These are phyloP conservation scores for Cecropterus lyciades DNA, from an alignment of 1,140 invertebrate genomes.

Conservation along the genomic window DNA sequence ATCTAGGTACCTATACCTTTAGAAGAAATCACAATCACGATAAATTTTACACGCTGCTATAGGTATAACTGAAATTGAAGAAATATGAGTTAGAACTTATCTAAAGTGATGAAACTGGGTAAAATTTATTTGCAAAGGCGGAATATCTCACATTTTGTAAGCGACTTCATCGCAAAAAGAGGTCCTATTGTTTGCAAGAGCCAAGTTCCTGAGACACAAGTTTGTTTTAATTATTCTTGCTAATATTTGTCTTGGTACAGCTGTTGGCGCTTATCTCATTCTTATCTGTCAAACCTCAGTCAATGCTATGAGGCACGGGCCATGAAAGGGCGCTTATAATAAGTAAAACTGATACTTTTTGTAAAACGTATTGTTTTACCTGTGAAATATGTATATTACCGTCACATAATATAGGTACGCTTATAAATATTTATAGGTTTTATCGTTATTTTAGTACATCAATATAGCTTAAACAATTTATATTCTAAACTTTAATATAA, in stretches of 20 bases:
- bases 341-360: not conserved
- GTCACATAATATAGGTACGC: not conserved
- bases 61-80: not conserved
- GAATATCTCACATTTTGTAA: conserved; percentile 11
- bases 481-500: no score
- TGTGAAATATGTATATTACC: not conserved
- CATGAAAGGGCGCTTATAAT: conserved; percentile 40
- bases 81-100: not conserved
- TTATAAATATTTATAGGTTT: no score
- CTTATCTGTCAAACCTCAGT: conserved; percentile 83
- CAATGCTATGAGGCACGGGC: conserved; percentile 77
- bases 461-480: no score
- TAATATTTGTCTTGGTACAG: conserved; percentile 74
- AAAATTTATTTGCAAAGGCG: conserved; percentile 2
- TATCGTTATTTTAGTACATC: no score
- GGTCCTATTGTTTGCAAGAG: conserved; percentile 54
- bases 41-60: not conserved
- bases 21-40: no score
- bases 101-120: not conserved
- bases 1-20: no score
- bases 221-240: conserved; percentile 73
- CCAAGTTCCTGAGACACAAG: conserved; percentile 46
- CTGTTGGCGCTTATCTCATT: conserved; percentile 73
- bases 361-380: not conserved
- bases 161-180: conserved; percentile 45